phyloP scores from a whole-genome alignment of 2,797 vertebrate genomes.

The Malurus splendens region DNA sequence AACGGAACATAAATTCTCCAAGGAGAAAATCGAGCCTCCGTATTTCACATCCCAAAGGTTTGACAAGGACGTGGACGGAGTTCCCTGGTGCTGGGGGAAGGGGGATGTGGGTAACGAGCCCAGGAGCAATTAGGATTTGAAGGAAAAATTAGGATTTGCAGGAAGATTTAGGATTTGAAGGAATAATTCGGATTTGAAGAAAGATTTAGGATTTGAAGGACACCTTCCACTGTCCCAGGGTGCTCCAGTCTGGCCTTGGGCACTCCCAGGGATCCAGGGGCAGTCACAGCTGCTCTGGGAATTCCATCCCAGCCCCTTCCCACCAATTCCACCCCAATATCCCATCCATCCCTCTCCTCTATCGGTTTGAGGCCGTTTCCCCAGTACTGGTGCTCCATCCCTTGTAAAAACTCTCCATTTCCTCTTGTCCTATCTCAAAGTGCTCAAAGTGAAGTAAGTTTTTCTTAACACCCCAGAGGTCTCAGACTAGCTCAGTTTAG shows the following conservation, averaged over 20 bases:
- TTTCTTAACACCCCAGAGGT: too few species aligned
- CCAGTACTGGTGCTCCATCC: not conserved
- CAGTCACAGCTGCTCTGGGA: not conserved
- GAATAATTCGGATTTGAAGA: too few species aligned
- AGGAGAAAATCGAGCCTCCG: slow-evolving; percentile 56
- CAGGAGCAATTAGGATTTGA: too few species aligned
- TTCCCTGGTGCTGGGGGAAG: not conserved
- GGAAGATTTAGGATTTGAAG: too few species aligned
- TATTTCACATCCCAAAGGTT: slow-evolving; percentile 21
- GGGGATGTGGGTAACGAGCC: too few species aligned
- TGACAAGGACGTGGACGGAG: slow-evolving; percentile 51
- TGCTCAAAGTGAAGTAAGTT: too few species aligned
- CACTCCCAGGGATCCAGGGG: not conserved
- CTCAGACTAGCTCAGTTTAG: too few species aligned
- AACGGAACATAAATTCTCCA: slow-evolving; percentile 59
- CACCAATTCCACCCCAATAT: not conserved
- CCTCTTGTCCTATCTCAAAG: too few species aligned
- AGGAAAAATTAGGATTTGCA: too few species aligned
- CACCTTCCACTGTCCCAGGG: fast-evolving
- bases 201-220: too few species aligned
- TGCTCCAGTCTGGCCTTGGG: not conserved
- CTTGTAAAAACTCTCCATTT: not conserved
- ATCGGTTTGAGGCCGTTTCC: not conserved
- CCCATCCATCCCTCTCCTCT: not conserved
- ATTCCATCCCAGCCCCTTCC: not conserved